These are phyloP conservation scores for Leptinotarsa texana DNA, from an alignment of 1,140 invertebrate genomes.

Conservation along the genomic window DNA sequence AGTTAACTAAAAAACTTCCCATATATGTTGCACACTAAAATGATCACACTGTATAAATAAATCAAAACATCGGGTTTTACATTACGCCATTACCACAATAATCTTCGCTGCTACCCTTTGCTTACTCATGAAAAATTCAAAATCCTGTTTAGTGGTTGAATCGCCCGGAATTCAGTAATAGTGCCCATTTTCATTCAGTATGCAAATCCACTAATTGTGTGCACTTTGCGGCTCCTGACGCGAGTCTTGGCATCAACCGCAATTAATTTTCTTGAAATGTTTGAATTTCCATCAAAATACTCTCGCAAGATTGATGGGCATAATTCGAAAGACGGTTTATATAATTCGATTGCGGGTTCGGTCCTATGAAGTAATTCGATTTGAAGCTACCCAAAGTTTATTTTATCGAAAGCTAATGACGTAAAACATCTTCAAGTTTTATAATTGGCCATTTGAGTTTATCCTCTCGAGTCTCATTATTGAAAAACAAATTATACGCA, in stretches of 20 bases:
- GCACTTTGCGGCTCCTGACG: conserved; percentile 8
- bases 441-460: too few species aligned
- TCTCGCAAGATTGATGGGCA: not conserved
- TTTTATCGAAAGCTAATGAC: not conserved
- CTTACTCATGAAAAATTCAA: not conserved
- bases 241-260: conserved; percentile 4
- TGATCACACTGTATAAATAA: too few species aligned
- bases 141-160: not conserved
- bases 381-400: not conserved
- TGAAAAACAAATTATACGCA: too few species aligned
- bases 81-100: too few species aligned
- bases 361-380: not conserved
- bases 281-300: not conserved
- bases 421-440: too few species aligned
- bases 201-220: conserved; percentile 19
- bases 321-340: not conserved
- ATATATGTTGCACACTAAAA: too few species aligned
- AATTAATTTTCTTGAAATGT: conserved; percentile 5
- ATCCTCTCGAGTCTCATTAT: too few species aligned
- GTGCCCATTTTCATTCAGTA: not conserved
- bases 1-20: too few species aligned
- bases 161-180: not conserved
- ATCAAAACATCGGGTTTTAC: too few species aligned
- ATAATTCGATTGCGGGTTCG: not conserved
- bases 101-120: not conserved